Evolutionary conservation across 2,113 vertebrate species (phyloP).

Genomic region (Carollia perspicillata): DNA sequence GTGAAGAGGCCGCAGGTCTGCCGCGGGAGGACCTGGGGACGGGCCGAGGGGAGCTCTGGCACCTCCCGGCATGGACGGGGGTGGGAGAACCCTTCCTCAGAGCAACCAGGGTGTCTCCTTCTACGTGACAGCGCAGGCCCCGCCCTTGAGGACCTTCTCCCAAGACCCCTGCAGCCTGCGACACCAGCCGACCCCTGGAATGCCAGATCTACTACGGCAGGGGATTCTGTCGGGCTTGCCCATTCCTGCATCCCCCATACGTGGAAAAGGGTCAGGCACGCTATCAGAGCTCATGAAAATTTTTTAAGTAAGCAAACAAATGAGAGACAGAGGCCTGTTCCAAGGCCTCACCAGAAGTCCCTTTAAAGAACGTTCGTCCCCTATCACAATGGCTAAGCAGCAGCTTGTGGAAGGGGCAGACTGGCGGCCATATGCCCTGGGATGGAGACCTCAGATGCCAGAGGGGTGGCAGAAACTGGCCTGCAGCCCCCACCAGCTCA

Average conservation of each 20-base stretch:
- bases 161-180: not conserved
- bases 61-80: not conserved
- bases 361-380: not conserved
- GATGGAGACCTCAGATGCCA: not conserved
- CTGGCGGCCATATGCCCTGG: not conserved
- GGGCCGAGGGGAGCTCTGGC: not conserved
- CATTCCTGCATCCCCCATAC: not conserved
- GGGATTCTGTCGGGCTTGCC: not conserved
- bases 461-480: not conserved
- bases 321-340: not conserved
- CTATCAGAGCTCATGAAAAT: not conserved
- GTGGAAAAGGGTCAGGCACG: not conserved
- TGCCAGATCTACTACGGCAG: not conserved
- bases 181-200: not conserved
- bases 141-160: not conserved
- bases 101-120: not conserved
- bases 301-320: not conserved
- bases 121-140: not conserved
- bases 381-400: not conserved
- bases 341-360: not conserved
- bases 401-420: not conserved
- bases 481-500: no score
- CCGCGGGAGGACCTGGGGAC: conserved; percentile 91
- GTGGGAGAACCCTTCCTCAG: not conserved
- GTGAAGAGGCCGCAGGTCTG: conserved; percentile 98